Evolutionary conservation across 2,113 vertebrate genomes (phyloP).

Genomic region (Rattus norvegicus): GRCr8 NC_086039.1:39902501-39903000

Average conservation of each 20-base stretch:
- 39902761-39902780: neutral
- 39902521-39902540: neutral
- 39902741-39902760: neutral
- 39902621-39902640: no score
- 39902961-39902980: neutral
- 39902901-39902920: conserved; percentile 10
- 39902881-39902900: conserved; percentile 13
- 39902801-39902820: conserved; percentile 15
- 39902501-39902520: conserved; percentile 16
- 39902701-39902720: neutral
- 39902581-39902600: conserved; percentile 26
- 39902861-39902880: neutral
- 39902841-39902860: neutral
- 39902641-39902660: neutral
- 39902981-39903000: conserved; percentile 19
- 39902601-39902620: no score
- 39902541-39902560: conserved; percentile 49
- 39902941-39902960: neutral
- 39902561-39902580: conserved; percentile 23
- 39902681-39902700: conserved; percentile 18
- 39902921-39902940: neutral
- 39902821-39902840: neutral
- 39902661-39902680: neutral
- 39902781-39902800: neutral
- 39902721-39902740: neutral